Evolutionary conservation across 2,113 vertebrate species (phyloP).

Genomic region (Dicaeum eximium): DNA sequence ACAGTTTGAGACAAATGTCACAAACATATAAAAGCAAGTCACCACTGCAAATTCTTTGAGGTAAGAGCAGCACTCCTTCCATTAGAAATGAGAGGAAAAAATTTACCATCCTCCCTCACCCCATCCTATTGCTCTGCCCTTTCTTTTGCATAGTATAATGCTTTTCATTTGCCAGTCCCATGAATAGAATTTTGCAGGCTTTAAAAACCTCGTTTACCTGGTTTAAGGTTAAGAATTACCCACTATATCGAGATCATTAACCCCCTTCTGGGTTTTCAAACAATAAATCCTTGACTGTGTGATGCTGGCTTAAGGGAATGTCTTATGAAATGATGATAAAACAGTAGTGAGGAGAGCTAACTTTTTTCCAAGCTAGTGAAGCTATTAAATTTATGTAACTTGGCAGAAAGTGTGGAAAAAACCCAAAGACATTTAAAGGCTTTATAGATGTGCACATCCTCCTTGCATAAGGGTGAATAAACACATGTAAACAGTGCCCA

Average conservation of each 20-base stretch:
- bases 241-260: neutral
- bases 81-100: neutral
- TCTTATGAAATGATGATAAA: neutral
- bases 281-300: neutral
- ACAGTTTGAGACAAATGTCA: neutral
- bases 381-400: neutral
- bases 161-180: neutral
- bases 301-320: neutral
- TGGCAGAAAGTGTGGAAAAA: slow-evolving; percentile 5
- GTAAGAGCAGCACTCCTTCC: neutral
- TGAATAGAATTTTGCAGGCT: neutral
- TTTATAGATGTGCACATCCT: neutral
- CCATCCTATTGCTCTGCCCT: neutral
- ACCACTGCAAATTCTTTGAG: neutral
- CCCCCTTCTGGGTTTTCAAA: neutral
- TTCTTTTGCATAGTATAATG: neutral
- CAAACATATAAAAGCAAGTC: neutral
- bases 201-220: neutral
- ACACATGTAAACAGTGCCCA: neutral
- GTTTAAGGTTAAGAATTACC: neutral
- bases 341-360: neutral
- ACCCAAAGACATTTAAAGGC: neutral
- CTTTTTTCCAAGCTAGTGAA: neutral
- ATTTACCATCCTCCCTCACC: neutral
- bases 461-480: neutral